These are phyloP conservation scores for Paralichthys olivaceus DNA, from an alignment of 2,113 vertebrate species.

Conservation along the genomic window DNA sequence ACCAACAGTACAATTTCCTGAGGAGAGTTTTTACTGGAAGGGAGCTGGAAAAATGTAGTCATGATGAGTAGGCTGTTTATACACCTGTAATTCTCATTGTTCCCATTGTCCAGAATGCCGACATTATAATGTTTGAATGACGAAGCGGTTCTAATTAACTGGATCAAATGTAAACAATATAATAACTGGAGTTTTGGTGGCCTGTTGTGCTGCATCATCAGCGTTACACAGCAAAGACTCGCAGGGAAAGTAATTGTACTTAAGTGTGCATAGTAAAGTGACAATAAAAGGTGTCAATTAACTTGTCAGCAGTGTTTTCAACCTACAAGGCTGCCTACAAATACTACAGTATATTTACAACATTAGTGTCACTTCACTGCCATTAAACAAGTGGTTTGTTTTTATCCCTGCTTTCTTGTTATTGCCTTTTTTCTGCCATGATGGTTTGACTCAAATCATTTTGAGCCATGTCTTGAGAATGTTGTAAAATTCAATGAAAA, in stretches of 20 bases:
- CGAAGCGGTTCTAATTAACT: no score
- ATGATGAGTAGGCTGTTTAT: neutral
- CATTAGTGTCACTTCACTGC: constrained; percentile 8
- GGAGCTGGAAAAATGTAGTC: neutral
- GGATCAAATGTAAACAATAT: no score
- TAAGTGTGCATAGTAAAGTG: constrained; percentile 34
- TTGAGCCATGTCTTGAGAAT: no score
- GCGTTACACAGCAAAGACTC: constrained; percentile 10
- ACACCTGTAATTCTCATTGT: neutral
- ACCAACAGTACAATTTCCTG: neutral
- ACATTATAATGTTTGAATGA: no score
- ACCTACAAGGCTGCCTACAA: neutral
- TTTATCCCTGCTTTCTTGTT: neutral
- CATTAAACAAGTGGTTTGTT: neutral
- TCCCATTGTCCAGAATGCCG: neutral
- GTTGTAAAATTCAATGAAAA: no score
- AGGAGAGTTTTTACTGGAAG: constrained; percentile 3
- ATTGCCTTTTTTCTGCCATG: constrained; percentile 2
- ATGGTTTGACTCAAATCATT: neutral
- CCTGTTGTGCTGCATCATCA: constrained; percentile 37
- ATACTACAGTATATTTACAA: constrained; percentile 13
- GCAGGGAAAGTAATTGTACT: constrained; percentile 10
- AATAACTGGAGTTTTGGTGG: constrained; percentile 11
- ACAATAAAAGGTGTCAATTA: constrained; percentile 32
- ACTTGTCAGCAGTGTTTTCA: constrained; percentile 21